Conservation (phyloP, 2,113 vertebrate genomes). For the zebrafish (Danio rerio) region DNA sequence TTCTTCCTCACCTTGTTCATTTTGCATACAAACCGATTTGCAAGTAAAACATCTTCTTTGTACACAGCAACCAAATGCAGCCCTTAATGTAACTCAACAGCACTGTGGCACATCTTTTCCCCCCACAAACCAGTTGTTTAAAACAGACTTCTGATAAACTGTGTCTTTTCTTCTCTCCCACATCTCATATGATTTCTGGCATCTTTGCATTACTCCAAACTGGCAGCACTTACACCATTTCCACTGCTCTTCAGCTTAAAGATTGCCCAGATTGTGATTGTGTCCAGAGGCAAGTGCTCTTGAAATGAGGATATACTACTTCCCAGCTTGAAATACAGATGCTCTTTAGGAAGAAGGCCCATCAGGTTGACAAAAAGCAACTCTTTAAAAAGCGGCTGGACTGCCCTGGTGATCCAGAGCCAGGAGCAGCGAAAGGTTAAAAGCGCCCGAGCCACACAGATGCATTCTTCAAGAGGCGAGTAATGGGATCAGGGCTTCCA, state of each 20-base stretch:
- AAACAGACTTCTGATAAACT: neutral
- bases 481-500: constrained; percentile 81
- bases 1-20: constrained; percentile 4
- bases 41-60: constrained; percentile 64
- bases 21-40: constrained; percentile 70
- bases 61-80: constrained; percentile 56
- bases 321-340: constrained; percentile 1
- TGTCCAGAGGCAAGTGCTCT: constrained; percentile 23
- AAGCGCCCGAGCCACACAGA: constrained; percentile 74
- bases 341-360: constrained; percentile 27
- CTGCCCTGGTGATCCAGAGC: constrained; percentile 69
- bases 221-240: constrained; percentile 20
- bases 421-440: constrained; percentile 76
- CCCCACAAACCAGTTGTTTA: constrained; percentile 13
- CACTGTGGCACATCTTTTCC: neutral
- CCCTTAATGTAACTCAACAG: constrained; percentile 33
- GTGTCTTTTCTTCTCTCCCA: neutral
- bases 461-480: constrained; percentile 75
- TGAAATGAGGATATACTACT: constrained; percentile 7
- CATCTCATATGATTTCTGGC: neutral
- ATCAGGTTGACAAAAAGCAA: constrained; percentile 47
- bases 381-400: constrained; percentile 38
- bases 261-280: neutral
- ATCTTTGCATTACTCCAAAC: neutral
- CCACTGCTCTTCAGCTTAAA: neutral